Base-by-base conservation (phyloP, 2,888 invertebrate genomes). In the Oligia latruncula region DNA sequence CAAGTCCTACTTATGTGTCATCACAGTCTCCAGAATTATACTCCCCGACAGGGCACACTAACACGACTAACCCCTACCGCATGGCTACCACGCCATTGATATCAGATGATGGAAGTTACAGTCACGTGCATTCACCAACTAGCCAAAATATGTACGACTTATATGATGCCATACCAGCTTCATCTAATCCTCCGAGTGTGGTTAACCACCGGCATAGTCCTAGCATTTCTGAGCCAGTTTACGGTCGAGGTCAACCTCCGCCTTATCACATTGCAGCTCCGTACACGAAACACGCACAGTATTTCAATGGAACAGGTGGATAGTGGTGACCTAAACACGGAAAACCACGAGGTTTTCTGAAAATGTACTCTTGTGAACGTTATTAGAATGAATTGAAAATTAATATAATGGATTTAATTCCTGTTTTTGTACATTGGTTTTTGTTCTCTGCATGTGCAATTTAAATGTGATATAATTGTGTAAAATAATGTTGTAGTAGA, bases 181-280 rank as follows among this genome's bases (percentile, higher is more conserved):
- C 96, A 72, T 95, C 96, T 23, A 96, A 95, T 89, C 89, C 95
- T 71, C 95, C 96, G 20, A 95, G 95, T 93, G 94, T 95, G 72
- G 91, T 93, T 71, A 95, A 94, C 87, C 96, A 95, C 86, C 93
- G 95, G 60, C 96, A 96, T 77, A 97, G 96, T 88, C 95, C 96
- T 58, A 94, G 94, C 73, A 86, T 93, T 88, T 92, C 96, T 55
- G 95, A 96, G 85, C 92, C 95, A 75, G 92, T 94, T 73, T 96
- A 96, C 82, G 92, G 92, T 65, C 92, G 97, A 82, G 95, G 95
- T 70, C 96, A 97, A 90, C 98, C 98, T 29, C 98, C 98, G 1
- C 98, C 98, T 1, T 98, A 98, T 95, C 98, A 98, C 91, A 98
- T 98, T 91, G 98, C 98, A 52, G 98, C 98, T 46, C 98, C 98